A percentile compares a stretch with the other conserved stretches of the same genome.
phyloP scores from a whole-genome alignment of 2,113 vertebrate species.

The Tichodroma muraria region DNA sequence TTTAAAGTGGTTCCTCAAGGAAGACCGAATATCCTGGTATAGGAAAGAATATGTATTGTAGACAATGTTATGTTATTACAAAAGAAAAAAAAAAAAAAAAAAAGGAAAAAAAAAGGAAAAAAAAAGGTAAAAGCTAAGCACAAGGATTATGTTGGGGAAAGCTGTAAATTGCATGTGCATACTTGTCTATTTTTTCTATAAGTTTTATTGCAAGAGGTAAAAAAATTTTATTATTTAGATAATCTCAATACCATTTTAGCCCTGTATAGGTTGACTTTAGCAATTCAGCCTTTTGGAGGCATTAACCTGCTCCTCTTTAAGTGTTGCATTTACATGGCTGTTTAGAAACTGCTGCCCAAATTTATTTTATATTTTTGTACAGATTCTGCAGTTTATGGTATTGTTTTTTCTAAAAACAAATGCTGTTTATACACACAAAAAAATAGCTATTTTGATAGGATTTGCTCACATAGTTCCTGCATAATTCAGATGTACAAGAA shows the following conservation, averaged over 20 bases:
- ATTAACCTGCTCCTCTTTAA: conserved; percentile 77
- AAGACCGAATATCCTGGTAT: conserved; percentile 65
- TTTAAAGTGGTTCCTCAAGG: conserved; percentile 71
- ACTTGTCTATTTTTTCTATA: conserved; percentile 88
- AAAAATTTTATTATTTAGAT: conserved; percentile 79
- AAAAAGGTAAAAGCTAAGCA: conserved; percentile 73
- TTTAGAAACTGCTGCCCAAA: conserved; percentile 82
- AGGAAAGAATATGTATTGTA: conserved; percentile 63
- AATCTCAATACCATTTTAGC: conserved; percentile 78
- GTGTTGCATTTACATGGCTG: conserved; percentile 82
- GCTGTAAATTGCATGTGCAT: conserved; percentile 83
- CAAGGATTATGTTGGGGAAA: conserved; percentile 78
- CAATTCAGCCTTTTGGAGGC: conserved; percentile 79
- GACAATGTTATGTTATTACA: conserved; percentile 59
- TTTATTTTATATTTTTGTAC: conserved; percentile 91
- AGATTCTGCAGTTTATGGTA: conserved; percentile 85
- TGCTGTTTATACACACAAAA: conserved; percentile 78
- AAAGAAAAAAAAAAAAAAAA: not conserved
- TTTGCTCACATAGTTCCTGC: conserved; percentile 79
- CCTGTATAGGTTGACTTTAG: conserved; percentile 78
- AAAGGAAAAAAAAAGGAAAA: not conserved
- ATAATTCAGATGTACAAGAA: conserved; percentile 78
- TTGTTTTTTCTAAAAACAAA: conserved; percentile 82
- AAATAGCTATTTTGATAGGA: conserved; percentile 84
- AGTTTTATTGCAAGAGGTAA: conserved; percentile 84